Percentiles rank a stretch among this genome's conserved stretches.
Conservation (phyloP, 2,888 invertebrate species). For the Bombylius discolor region DNA sequence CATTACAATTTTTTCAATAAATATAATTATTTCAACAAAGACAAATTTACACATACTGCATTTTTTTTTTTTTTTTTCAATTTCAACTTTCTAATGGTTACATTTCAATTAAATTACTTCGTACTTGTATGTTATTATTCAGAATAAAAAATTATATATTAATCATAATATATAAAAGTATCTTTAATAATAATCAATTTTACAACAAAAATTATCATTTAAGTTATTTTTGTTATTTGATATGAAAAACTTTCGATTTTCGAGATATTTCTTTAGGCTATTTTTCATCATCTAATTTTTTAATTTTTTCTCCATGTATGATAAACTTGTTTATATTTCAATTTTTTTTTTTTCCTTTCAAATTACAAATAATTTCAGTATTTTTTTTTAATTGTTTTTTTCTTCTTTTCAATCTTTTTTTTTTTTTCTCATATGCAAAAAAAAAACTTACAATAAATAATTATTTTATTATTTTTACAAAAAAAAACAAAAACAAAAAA, state of each 20-base stretch:
- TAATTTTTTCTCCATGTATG: neutral
- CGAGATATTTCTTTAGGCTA: neutral
- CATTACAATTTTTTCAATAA: no score
- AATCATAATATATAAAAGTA: no score
- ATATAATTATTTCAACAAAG: no score
- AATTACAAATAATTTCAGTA: neutral
- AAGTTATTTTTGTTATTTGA: no score
- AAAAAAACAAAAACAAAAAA: conserved; percentile 11
- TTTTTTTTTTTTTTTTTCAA: no score
- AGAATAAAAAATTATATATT: no score
- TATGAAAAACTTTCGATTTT: neutral
- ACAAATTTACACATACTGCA: no score
- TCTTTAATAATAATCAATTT: no score
- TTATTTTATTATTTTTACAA: neutral
- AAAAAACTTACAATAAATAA: neutral
- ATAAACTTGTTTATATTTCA: neutral
- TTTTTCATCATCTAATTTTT: neutral
- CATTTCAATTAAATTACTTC: no score
- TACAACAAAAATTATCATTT: no score
- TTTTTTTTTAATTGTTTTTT: neutral
- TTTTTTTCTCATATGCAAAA: neutral
- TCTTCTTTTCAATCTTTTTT: neutral
- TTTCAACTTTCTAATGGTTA: no score
- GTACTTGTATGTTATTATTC: no score
- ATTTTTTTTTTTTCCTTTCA: neutral